phyloP scores from a whole-genome alignment of 2,888 invertebrate species.

The Melinaea marsaeus region DNA sequence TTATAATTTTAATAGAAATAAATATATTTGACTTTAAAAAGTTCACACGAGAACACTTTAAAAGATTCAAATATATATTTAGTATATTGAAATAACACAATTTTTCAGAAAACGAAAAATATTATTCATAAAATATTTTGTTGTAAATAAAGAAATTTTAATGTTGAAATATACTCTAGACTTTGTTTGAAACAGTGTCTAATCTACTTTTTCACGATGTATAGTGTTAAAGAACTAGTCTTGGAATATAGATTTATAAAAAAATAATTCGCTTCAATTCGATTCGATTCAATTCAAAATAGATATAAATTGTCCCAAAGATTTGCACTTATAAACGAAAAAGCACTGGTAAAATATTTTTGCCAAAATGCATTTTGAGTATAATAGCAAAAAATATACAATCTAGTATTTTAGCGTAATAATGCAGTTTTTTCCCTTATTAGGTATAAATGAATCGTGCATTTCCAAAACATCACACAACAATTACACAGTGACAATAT shows the following conservation, averaged over 20 bases:
- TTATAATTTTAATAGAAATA: too few relatives aligned
- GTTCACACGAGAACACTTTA: too few relatives aligned
- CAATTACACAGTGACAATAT: not conserved
- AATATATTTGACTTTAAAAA: too few relatives aligned
- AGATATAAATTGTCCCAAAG: too few relatives aligned
- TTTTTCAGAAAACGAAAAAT: too few relatives aligned
- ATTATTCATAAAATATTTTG: too few relatives aligned
- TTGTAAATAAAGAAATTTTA: not conserved
- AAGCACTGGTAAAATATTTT: not conserved
- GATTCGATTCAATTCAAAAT: too few relatives aligned
- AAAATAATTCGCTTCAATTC: too few relatives aligned
- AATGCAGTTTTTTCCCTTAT: slow-evolving; percentile 21
- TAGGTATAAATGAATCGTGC: slow-evolving; percentile 21
- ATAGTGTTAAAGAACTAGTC: not conserved
- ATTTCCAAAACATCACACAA: slow-evolving; percentile 7
- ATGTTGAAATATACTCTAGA: not conserved
- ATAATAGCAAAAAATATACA: not conserved
- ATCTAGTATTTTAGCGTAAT: slow-evolving; percentile 18
- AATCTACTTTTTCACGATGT: not conserved
- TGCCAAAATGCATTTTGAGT: not conserved
- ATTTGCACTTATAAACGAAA: not conserved
- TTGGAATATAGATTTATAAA: not conserved
- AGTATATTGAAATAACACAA: too few relatives aligned
- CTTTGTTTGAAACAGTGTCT: not conserved
- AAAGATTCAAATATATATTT: too few relatives aligned